phyloP scores from a whole-genome alignment of 1,140 invertebrate genomes.

The Telenomus remus region DNA sequence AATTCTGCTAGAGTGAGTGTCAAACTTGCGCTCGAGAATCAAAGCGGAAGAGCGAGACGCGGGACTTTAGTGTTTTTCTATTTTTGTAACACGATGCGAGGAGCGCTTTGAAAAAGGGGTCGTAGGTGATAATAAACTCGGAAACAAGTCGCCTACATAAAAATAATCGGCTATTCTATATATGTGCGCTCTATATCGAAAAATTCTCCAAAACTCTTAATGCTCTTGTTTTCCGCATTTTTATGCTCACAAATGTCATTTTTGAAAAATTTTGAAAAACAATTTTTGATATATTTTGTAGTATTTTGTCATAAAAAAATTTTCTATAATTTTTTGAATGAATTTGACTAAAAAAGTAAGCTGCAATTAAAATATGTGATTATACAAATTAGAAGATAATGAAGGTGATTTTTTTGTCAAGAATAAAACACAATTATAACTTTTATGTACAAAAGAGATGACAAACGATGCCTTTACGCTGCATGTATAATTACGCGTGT shows the following conservation, averaged over 20 bases:
- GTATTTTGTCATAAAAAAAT: too few relatives aligned
- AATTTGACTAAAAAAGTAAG: too few relatives aligned
- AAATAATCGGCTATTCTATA: slow-evolving; percentile 45
- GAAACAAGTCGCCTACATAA: slow-evolving; percentile 40
- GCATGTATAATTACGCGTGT: slow-evolving; percentile 12
- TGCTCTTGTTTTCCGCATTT: slow-evolving; percentile 1
- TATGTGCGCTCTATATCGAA: slow-evolving; percentile 15
- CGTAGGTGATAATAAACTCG: slow-evolving; percentile 52
- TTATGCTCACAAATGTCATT: background rate
- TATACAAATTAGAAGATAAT: too few relatives aligned
- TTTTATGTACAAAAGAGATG: slow-evolving; percentile 8
- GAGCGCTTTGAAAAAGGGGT: slow-evolving; percentile 42
- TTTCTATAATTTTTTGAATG: too few relatives aligned
- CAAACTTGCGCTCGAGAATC: slow-evolving; percentile 39
- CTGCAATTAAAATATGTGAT: too few relatives aligned
- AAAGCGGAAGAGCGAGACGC: slow-evolving; percentile 31
- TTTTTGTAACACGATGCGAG: slow-evolving; percentile 53
- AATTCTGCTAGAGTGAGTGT: slow-evolving; percentile 41
- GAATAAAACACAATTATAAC: too few relatives aligned
- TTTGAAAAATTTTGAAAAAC: too few relatives aligned
- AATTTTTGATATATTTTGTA: too few relatives aligned
- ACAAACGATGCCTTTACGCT: slow-evolving; percentile 12
- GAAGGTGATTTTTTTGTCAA: too few relatives aligned
- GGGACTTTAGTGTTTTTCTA: slow-evolving; percentile 43
- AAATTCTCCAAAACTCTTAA: slow-evolving; percentile 12